Conservation (phyloP, 2,113 vertebrate genomes). For the Eudyptes chrysolophus region DNA sequence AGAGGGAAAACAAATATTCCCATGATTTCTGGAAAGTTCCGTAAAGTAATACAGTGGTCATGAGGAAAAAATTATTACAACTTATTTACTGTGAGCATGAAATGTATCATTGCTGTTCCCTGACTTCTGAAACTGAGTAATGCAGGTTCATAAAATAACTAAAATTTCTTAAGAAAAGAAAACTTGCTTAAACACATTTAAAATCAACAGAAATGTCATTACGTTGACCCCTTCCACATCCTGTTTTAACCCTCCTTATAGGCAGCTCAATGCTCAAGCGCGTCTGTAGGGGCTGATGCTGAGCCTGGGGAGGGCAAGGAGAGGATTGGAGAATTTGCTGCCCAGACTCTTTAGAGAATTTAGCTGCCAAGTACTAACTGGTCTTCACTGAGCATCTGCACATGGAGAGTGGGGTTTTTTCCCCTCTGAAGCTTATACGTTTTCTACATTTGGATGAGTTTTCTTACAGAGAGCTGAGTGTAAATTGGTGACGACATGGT, state of each 20-base stretch:
- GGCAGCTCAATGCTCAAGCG: background rate
- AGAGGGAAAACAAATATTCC: background rate
- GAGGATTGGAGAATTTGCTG: background rate
- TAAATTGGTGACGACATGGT: background rate
- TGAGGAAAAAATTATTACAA: background rate
- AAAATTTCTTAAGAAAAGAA: background rate
- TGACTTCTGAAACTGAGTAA: background rate
- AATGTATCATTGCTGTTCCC: background rate
- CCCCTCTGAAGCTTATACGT: background rate
- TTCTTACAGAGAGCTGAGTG: background rate
- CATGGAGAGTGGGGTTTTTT: background rate
- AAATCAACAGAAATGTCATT: background rate
- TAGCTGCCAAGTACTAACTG: background rate
- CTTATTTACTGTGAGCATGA: background rate
- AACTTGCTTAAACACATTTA: background rate
- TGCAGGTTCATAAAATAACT: background rate
- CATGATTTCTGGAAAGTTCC: background rate
- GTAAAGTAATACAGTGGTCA: background rate
- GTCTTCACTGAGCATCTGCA: background rate
- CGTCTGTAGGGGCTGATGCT: background rate
- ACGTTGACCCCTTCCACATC: background rate
- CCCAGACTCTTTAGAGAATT: background rate
- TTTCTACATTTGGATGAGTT: background rate
- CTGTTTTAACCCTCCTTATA: background rate
- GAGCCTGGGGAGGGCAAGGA: background rate